phyloP scores from a whole-genome alignment of 2,888 invertebrate genomes.

The Teleiodes luculella region DNA sequence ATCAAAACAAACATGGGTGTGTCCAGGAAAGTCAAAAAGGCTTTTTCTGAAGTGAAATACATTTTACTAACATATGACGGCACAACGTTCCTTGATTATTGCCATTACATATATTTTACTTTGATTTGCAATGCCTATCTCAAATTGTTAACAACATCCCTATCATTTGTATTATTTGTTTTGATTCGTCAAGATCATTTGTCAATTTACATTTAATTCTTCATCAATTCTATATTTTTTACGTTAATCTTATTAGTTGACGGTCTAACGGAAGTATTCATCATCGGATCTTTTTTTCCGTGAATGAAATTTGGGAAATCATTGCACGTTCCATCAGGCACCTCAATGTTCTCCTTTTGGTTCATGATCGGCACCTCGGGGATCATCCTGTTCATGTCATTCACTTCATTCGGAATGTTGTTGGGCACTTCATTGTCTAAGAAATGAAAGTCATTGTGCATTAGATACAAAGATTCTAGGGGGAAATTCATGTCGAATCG shows the following conservation, averaged over 20 bases:
- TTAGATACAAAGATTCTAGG: conserved; percentile 60
- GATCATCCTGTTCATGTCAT: conserved; percentile 57
- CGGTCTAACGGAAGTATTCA: conserved; percentile 64
- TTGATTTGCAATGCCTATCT: no score
- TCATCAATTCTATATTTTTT: conserved; percentile 73
- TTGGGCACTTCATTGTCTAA: conserved; percentile 58
- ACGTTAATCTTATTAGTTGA: conserved; percentile 70
- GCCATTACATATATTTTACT: no score
- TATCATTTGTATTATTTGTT: not conserved
- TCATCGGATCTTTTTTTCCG: conserved; percentile 69
- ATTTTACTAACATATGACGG: no score
- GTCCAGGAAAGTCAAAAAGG: no score
- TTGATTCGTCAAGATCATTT: not conserved
- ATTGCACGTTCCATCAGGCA: conserved; percentile 35
- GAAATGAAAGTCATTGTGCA: conserved; percentile 71
- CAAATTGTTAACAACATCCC: no score
- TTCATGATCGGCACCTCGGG: conserved; percentile 56
- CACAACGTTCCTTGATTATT: no score
- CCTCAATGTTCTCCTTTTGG: conserved; percentile 52
- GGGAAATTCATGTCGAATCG: conserved; percentile 68
- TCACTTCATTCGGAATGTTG: conserved; percentile 43
- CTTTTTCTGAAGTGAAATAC: no score
- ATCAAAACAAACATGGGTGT: not conserved
- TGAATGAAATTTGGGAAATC: conserved; percentile 62
- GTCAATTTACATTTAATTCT: conserved; percentile 42